phyloP scores from a whole-genome alignment of 2,888 invertebrate genomes.

The Hirtodrosophila histrioides region DNA sequence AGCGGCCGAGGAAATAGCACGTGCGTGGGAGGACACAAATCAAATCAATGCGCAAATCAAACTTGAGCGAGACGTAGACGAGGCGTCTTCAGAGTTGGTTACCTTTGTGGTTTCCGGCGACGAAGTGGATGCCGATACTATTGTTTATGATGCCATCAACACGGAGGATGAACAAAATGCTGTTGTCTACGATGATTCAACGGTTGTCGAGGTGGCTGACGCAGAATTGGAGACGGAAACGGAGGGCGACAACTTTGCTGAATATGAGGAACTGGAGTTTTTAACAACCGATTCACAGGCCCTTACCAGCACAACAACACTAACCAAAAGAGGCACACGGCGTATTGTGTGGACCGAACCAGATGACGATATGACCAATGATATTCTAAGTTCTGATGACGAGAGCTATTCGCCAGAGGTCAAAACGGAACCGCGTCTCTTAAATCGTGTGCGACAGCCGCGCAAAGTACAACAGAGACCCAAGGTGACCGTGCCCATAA shows the following conservation, averaged over 20 bases:
- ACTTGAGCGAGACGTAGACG: conserved; percentile 35
- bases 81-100: conserved; percentile 33
- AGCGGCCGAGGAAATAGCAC: conserved; percentile 39
- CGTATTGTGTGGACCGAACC: conserved; percentile 21
- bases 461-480: conserved; percentile 37
- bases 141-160: conserved; percentile 42
- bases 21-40: conserved; percentile 51
- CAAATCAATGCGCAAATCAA: conserved; percentile 36
- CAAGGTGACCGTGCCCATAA: conserved; percentile 1
- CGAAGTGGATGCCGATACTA: conserved; percentile 55
- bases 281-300: conserved; percentile 34
- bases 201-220: conserved; percentile 41
- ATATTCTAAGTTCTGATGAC: conserved; percentile 54
- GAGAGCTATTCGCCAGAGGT: conserved; percentile 33
- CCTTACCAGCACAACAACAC: not conserved
- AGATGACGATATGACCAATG: conserved; percentile 32
- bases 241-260: conserved; percentile 60
- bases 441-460: conserved; percentile 34
- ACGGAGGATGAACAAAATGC: conserved; percentile 35
- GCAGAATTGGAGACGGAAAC: conserved; percentile 52
- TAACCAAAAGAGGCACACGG: conserved; percentile 1
- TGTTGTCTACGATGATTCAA: conserved; percentile 36
- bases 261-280: conserved; percentile 57
- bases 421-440: conserved; percentile 31
- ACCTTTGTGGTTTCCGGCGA: conserved; percentile 58